These are phyloP conservation scores for Hartigia nigra DNA, from an alignment of 2,888 invertebrate genomes.

Conservation along the genomic window DNA sequence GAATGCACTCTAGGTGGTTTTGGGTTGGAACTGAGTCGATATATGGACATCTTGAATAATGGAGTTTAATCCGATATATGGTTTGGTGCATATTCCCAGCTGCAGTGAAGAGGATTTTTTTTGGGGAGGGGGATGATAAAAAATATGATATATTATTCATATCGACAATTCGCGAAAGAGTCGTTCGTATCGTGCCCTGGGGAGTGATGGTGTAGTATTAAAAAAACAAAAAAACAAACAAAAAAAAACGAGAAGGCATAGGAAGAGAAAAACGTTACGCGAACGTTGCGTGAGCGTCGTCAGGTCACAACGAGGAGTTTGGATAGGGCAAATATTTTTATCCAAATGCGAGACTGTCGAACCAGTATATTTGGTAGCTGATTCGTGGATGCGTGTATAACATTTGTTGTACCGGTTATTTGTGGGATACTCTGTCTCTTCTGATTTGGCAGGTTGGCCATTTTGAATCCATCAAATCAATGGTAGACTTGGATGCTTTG, in stretches of 20 bases:
- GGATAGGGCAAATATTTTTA: neutral
- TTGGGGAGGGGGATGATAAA: neutral
- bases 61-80: neutral
- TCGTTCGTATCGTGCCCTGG: neutral
- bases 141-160: neutral
- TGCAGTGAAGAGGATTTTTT: neutral
- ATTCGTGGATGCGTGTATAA: too few relatives aligned
- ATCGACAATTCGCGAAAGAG: neutral
- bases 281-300: neutral
- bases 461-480: neutral
- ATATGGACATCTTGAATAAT: neutral
- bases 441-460: neutral
- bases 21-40: neutral
- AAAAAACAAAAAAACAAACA: too few relatives aligned
- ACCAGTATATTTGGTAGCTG: neutral
- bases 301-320: neutral
- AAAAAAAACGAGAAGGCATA: too few relatives aligned
- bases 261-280: neutral
- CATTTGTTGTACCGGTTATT: neutral
- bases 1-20: neutral
- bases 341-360: neutral
- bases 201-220: too few relatives aligned
- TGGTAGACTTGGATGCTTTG: neutral
- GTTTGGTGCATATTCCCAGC: neutral
- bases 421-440: neutral